phyloP scores from a whole-genome alignment of 1,140 invertebrate genomes.

The Drosophila sp. region DNA sequence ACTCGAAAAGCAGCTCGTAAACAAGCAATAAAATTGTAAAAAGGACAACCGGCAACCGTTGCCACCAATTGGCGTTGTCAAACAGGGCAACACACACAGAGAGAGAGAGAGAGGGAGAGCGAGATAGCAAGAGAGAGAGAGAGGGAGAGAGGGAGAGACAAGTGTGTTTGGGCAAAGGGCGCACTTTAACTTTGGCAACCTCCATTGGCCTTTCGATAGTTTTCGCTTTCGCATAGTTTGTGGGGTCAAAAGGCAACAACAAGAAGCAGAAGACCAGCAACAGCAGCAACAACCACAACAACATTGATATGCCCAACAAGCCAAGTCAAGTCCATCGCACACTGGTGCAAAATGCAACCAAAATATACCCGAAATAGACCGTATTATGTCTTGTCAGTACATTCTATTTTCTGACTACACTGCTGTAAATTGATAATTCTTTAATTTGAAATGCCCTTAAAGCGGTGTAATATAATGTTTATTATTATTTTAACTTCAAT shows the following conservation, averaged over 20 bases:
- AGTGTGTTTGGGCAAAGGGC: conserved; percentile 13
- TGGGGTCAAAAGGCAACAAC: conserved; percentile 16
- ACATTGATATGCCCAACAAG: conserved; percentile 10
- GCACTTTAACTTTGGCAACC: conserved; percentile 40
- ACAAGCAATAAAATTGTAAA: conserved; percentile 82
- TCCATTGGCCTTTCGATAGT: conserved; percentile 62
- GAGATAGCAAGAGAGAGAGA: not conserved
- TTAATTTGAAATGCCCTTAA: too few species aligned
- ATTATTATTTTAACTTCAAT: too few species aligned
- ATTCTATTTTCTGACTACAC: too few species aligned
- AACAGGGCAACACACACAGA: conserved; percentile 31
- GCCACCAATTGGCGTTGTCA: conserved; percentile 78
- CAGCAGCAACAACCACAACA: conserved; percentile 3
- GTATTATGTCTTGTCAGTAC: too few species aligned
- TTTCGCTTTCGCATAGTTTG: conserved; percentile 68
- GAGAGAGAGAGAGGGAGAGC: not conserved
- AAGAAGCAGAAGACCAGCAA: not conserved
- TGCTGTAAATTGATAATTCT: too few species aligned
- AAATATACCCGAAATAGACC: too few species aligned
- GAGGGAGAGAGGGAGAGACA: not conserved
- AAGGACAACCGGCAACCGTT: conserved; percentile 71
- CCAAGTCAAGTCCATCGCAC: conserved; percentile 23
- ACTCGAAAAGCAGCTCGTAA: conserved; percentile 77
- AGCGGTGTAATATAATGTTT: too few species aligned
- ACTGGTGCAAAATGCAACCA: conserved; percentile 5